These are phyloP conservation scores for Oophaga pumilio DNA, from an alignment of 2,113 vertebrate species.

Conservation along the genomic window DNA sequence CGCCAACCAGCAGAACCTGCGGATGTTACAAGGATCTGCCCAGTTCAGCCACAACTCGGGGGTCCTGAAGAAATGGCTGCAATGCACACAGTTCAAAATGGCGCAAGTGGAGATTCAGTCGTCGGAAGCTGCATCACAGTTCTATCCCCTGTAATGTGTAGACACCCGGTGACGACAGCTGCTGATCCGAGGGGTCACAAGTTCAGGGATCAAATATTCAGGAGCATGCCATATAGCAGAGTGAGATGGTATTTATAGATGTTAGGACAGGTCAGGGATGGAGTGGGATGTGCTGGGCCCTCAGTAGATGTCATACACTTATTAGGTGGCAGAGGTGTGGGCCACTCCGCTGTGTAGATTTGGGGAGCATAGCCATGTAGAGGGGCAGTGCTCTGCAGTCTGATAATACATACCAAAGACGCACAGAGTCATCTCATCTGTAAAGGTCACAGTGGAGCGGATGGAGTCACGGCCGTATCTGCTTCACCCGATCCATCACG, in stretches of 20 bases:
- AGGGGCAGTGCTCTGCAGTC: neutral
- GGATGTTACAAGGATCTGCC: constrained; percentile 76
- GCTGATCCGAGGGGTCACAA: neutral
- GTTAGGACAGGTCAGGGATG: neutral
- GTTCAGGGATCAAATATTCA: neutral
- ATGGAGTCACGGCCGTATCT: neutral
- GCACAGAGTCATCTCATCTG: neutral
- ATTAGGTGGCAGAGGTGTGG: neutral
- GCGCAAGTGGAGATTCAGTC: constrained; percentile 99
- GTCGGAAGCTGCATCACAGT: constrained; percentile 96
- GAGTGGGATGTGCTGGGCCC: neutral
- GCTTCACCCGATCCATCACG: neutral
- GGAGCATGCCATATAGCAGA: neutral
- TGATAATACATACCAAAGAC: constrained; percentile 3
- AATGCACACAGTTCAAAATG: constrained; percentile 98
- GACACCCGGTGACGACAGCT: neutral
- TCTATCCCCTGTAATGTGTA: constrained; percentile 91
- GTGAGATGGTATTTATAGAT: neutral
- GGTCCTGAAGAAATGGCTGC: constrained; percentile 94
- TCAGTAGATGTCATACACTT: neutral
- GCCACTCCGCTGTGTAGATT: neutral
- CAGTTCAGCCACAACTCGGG: constrained; percentile 77
- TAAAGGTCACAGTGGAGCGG: neutral
- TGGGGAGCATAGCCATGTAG: neutral
- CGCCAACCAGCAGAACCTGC: constrained; percentile 91